These are phyloP conservation scores for Nomada hirtipes DNA, from an alignment of 2,888 invertebrate genomes.

Conservation along the genomic window DNA sequence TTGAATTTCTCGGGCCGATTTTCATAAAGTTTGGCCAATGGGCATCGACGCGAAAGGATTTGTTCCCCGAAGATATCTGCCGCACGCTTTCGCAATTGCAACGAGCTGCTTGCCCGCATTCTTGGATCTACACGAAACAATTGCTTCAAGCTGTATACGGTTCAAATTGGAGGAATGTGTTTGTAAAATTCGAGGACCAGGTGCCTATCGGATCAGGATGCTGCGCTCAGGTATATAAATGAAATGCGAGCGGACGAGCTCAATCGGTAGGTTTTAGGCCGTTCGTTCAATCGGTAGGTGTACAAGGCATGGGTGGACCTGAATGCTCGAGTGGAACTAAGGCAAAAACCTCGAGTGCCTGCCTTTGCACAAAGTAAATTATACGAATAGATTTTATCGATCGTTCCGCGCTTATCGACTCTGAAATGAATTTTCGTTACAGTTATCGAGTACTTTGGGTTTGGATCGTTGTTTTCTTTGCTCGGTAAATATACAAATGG, in stretches of 20 bases:
- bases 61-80: slow-evolving; percentile 84
- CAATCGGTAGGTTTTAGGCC: background rate
- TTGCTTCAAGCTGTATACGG: slow-evolving; percentile 81
- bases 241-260: background rate
- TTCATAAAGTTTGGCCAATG: slow-evolving; percentile 86
- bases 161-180: slow-evolving; percentile 79
- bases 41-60: slow-evolving; percentile 84
- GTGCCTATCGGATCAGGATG: slow-evolving; percentile 85
- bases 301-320: slow-evolving; percentile 80
- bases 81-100: slow-evolving; percentile 81
- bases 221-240: slow-evolving; percentile 84
- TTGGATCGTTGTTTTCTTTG: slow-evolving; percentile 34
- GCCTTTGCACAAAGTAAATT: slow-evolving; percentile 40
- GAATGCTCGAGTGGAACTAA: slow-evolving; percentile 47
- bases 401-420: background rate
- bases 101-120: slow-evolving; percentile 78
- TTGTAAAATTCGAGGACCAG: slow-evolving; percentile 80
- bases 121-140: slow-evolving; percentile 82
- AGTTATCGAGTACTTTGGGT: slow-evolving; percentile 68
- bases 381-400: background rate
- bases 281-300: slow-evolving; percentile 68
- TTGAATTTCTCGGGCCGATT: slow-evolving; percentile 84
- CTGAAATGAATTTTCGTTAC: slow-evolving; percentile 28
- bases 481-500: slow-evolving; percentile 44
- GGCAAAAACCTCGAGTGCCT: slow-evolving; percentile 36